These are phyloP conservation scores for Drosophila nasuta DNA, from an alignment of 1,140 invertebrate species.

Conservation along the genomic window DNA sequence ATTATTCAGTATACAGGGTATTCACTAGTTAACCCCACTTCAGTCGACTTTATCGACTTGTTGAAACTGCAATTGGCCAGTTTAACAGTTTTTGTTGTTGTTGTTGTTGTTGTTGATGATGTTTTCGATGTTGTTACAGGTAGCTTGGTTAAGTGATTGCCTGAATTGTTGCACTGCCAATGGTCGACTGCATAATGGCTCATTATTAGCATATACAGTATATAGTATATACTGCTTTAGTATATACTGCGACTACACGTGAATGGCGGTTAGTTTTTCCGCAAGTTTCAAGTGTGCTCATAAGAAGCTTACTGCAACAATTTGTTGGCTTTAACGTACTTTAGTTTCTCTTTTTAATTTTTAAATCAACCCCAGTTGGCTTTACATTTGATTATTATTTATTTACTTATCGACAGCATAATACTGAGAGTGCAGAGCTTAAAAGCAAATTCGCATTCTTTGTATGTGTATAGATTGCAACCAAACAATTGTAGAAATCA, in stretches of 20 bases:
- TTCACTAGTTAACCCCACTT: background rate
- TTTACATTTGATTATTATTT: constrained; percentile 9
- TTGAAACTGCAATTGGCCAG: constrained; percentile 59
- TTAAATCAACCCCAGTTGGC: background rate
- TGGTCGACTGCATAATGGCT: constrained; percentile 12
- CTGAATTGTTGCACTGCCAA: constrained; percentile 7
- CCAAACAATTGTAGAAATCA: constrained; percentile 77
- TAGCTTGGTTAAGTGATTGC: constrained; percentile 31
- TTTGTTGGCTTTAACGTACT: background rate
- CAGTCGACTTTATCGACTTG: background rate
- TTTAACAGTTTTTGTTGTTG: constrained; percentile 25
- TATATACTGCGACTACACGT: constrained; percentile 51
- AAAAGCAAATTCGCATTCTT: constrained; percentile 13
- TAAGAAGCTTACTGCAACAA: constrained; percentile 23
- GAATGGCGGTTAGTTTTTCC: constrained; percentile 59
- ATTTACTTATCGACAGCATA: background rate
- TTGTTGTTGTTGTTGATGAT: constrained; percentile 14
- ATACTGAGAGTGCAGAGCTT: background rate
- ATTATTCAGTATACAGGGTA: background rate
- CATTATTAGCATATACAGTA: constrained; percentile 61
- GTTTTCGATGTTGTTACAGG: constrained; percentile 27
- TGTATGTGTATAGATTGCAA: constrained; percentile 30
- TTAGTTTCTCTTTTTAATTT: background rate
- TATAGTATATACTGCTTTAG: too few species aligned
- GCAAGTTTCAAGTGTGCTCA: constrained; percentile 49